Evolutionary conservation across 1,140 invertebrate genomes (phyloP).

Genomic region (Zophobas morio): DNA sequence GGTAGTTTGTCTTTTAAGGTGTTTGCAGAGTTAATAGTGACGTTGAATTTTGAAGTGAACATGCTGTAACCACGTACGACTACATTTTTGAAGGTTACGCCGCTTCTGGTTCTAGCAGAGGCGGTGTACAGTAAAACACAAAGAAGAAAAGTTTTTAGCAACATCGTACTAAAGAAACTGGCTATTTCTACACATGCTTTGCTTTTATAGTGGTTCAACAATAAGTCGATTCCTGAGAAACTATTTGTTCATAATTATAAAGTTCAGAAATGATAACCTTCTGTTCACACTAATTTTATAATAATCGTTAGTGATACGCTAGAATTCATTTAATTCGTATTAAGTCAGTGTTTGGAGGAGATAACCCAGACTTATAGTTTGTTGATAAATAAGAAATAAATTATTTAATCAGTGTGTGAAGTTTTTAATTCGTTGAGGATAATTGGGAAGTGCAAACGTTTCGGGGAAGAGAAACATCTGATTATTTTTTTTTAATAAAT

Average conservation of each 20-base stretch:
- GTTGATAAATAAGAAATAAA: background rate
- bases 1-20: slow-evolving; percentile 53
- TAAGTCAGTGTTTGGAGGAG: background rate
- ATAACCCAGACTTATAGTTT: background rate
- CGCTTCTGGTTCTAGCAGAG: background rate
- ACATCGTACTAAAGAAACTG: background rate
- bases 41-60: slow-evolving; percentile 55
- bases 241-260: background rate
- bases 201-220: too few species aligned
- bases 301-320: background rate
- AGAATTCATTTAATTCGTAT: background rate
- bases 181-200: too few species aligned
- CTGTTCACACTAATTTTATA: background rate
- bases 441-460: too few species aligned
- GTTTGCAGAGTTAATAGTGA: slow-evolving; percentile 47
- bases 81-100: slow-evolving; percentile 56
- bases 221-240: too few species aligned
- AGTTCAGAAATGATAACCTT: background rate
- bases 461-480: too few species aligned
- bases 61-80: slow-evolving; percentile 53
- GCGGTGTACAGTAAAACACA: background rate
- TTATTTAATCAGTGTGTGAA: too few species aligned
- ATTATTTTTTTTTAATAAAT: too few species aligned
- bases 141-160: slow-evolving; percentile 6
- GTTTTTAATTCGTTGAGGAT: too few species aligned